A percentile compares a stretch with the other conserved stretches of the same genome.
Conservation (phyloP, 2,797 vertebrate species). For the Aselliscus stoliczkanus region DNA sequence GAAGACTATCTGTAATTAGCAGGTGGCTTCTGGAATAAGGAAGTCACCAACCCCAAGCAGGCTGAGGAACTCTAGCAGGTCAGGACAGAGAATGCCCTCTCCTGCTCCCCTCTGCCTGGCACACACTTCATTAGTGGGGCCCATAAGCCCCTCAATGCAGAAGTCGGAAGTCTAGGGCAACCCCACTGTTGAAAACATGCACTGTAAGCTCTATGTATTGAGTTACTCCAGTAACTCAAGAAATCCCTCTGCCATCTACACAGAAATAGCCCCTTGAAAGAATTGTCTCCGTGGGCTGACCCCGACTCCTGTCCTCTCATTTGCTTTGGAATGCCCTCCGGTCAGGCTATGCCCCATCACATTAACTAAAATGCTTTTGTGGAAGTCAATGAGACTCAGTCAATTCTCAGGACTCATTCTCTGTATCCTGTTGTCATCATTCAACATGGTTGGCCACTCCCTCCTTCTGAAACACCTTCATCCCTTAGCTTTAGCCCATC, state of each 20-base stretch:
- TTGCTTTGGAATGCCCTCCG: neutral
- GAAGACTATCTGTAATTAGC: neutral
- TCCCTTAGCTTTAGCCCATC: neutral
- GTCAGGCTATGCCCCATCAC: fast-evolving
- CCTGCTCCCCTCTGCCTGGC: neutral
- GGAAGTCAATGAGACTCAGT: neutral
- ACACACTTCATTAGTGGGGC: neutral
- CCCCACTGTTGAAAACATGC: fast-evolving
- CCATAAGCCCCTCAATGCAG: fast-evolving
- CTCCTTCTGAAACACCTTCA: neutral
- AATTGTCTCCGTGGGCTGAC: too few relatives aligned
- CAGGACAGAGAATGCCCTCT: neutral
- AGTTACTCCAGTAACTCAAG: neutral
- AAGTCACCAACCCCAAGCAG: neutral
- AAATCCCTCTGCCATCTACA: neutral
- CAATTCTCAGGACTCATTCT: neutral
- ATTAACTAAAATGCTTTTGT: too few relatives aligned
- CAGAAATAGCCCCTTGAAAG: neutral
- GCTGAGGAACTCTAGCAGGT: neutral
- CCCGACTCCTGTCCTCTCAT: neutral
- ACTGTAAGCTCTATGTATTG: fast-evolving
- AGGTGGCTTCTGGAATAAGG: neutral
- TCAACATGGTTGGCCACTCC: fast-evolving
- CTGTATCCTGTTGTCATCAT: fast-evolving
- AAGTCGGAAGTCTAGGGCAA: neutral